Evolutionary conservation across 2,113 vertebrate genomes (phyloP), one percentile per base, ranked within the genome.

Genomic region (Chaetodon trifascialis): DNA sequence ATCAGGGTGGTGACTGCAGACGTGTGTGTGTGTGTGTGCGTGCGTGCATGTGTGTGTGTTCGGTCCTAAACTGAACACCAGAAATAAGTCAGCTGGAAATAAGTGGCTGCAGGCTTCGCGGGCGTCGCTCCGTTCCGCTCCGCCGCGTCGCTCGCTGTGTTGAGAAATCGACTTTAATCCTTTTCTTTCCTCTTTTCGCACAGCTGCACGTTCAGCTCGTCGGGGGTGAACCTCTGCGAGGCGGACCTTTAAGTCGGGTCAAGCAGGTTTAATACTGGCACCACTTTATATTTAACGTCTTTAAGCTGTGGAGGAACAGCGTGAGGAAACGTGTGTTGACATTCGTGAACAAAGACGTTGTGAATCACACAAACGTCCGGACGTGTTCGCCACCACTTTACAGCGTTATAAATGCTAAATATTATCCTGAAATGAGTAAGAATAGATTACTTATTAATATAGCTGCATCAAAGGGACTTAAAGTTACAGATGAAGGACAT

Each of bases 141-240:
- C 77, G 68, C 14, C 11, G 77, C 58, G 58, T 65, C 64, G 12
- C 64, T 49, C 51, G 0, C n/a, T 0, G 73, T 55, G 60, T n/a
- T 25, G 58, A 72, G 76, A 60, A 76, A 73, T 51, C 44, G 1
- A 51, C 67, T 36, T 60, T 66, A 88, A 88, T 87, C 73, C 72
- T 3, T 4, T 44, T 52, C 52, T 51, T 36, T 5, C 3, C 23
- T 46, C 47, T 64, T 75, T 71, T 34, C 5, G 72, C 67, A 65
- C 66, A 59, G 36, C 38, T 15, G 17, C 42, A 64, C 76, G 36
- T 47, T 76, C 25, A 17, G 51, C 5, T 69, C 0, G 0, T 34
- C 11, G 55, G 21, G 21, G 10, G 16, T 0, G 46, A 23, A 2
- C 42, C 6, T 36, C 51, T 12, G 62, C 19, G 47, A 7, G 4